Evolutionary conservation across 2,888 invertebrate species (phyloP).

Genomic region (Ferdinandea cuprea): DNA sequence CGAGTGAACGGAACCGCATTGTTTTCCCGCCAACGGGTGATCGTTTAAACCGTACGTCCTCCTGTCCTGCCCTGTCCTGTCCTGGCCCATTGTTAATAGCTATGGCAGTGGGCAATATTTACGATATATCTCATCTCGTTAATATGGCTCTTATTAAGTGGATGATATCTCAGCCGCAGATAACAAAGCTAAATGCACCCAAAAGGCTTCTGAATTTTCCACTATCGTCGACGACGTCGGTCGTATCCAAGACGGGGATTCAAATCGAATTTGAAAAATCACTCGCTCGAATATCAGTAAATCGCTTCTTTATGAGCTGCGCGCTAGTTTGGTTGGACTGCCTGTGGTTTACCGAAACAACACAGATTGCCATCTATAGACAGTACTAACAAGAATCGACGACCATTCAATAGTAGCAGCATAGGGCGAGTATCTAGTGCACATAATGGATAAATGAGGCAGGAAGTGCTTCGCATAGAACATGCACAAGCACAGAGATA

Average conservation of each 20-base stretch:
- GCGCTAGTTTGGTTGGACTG: not conserved
- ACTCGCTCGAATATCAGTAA: slow-evolving; percentile 39
- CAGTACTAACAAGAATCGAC: slow-evolving; percentile 23
- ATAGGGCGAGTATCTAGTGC: slow-evolving; percentile 27
- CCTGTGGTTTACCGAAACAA: slow-evolving; percentile 64
- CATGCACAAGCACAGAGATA: slow-evolving; percentile 39
- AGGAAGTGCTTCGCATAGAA: slow-evolving; percentile 62
- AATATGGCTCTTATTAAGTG: slow-evolving; percentile 46
- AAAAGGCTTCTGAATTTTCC: slow-evolving; percentile 69
- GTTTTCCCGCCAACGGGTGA: slow-evolving; percentile 44
- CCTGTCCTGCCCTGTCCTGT: not conserved
- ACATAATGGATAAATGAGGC: slow-evolving; percentile 52
- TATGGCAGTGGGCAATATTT: slow-evolving; percentile 50
- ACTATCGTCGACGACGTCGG: slow-evolving; percentile 32
- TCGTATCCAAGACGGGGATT: slow-evolving; percentile 25
- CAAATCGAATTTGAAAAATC: slow-evolving; percentile 69
- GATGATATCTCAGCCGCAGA: slow-evolving; percentile 56
- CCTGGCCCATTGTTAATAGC: slow-evolving; percentile 30
- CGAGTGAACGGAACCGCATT: slow-evolving; percentile 30
- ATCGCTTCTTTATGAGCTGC: slow-evolving; percentile 28
- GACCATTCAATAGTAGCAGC: too few relatives aligned
- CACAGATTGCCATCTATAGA: slow-evolving; percentile 56
- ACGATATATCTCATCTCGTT: slow-evolving; percentile 49
- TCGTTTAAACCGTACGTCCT: slow-evolving; percentile 1
- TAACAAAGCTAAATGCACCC: slow-evolving; percentile 62